Base-by-base conservation (phyloP, 1,140 invertebrate genomes). In the Heliconius nattereri region DNA sequence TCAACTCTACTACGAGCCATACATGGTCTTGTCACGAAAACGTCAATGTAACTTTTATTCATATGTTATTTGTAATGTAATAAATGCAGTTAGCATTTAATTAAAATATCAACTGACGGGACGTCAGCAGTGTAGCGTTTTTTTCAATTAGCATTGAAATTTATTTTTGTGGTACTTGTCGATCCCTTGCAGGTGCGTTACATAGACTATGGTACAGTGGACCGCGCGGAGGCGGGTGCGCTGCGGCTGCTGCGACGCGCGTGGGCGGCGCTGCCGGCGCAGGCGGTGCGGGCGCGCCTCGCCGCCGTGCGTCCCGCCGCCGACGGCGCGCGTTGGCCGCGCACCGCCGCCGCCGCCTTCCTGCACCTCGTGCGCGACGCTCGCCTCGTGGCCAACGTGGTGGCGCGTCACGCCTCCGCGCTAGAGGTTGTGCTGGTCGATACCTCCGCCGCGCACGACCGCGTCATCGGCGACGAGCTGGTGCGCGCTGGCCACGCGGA, bases 141-240 rank as follows among this genome's bases (percentile, higher is more conserved):
- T 29, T 32, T 32, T 32, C 29, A 32, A 32, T 32, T 32, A 32
- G 29, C 29, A 32, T 32, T 32, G 29, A 32, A 32, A 32, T 32
- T 2, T 32, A 32, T 32, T 32, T 32, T 32, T 32, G 29, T 5
- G 29, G 29, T 32, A 32, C 29, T 32, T 32, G 29, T 32, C 29
- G 29, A 29, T 32, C 29, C 29, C 29, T 32, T 2, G 73, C 72
- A 79, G 78, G 82, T 81, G 76, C 79, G 84, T 8, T 82, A 91
- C 86, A 84, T 92, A 73, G 91, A 92, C 88, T 92, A 91, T 88
- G 90, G 89, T 84, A 92, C 90, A 76, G 89, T 92, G 87, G 88
- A 86, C 80, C 76, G 71, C 80, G 85, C 83, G 20, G 71, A 71
- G 26, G 79, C 74, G 66, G 0, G 26, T 11, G 76, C 26, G 81